These are phyloP conservation scores for Enteromius argenteus DNA, from an alignment of 2,797 vertebrate genomes.

Conservation along the genomic window DNA sequence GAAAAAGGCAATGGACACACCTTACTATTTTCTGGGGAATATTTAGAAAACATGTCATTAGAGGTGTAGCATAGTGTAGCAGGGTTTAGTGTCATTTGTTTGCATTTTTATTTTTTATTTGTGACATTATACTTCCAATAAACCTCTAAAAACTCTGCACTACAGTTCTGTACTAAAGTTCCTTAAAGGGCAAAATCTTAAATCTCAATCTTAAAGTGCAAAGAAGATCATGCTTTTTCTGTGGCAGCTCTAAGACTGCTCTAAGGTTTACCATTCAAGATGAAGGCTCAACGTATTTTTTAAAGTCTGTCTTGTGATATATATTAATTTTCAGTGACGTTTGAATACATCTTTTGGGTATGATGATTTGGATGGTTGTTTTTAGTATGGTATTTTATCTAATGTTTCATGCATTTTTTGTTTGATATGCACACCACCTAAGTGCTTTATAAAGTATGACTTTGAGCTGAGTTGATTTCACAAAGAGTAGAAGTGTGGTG, in stretches of 20 bases:
- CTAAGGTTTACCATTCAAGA: background rate
- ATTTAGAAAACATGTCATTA: background rate
- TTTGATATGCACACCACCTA: background rate
- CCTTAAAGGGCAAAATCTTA: background rate
- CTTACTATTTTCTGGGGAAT: background rate
- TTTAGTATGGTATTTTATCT: background rate
- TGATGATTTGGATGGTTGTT: background rate
- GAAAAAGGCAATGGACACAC: background rate
- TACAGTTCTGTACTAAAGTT: background rate
- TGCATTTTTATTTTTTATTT: background rate
- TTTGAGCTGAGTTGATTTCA: background rate
- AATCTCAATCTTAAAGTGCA: background rate
- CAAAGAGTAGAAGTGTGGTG: background rate
- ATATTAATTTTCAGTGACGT: background rate
- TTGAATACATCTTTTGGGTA: background rate
- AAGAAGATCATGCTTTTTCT: background rate
- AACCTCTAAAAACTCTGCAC: background rate
- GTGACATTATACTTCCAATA: background rate
- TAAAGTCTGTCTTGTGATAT: background rate
- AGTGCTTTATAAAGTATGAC: background rate
- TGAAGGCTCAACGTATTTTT: background rate
- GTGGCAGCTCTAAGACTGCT: background rate
- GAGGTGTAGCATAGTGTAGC: background rate
- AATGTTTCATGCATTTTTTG: background rate
- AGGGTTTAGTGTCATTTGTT: background rate